Conservation (phyloP, 2,888 invertebrate genomes). For the Napeogenes inachia region DNA sequence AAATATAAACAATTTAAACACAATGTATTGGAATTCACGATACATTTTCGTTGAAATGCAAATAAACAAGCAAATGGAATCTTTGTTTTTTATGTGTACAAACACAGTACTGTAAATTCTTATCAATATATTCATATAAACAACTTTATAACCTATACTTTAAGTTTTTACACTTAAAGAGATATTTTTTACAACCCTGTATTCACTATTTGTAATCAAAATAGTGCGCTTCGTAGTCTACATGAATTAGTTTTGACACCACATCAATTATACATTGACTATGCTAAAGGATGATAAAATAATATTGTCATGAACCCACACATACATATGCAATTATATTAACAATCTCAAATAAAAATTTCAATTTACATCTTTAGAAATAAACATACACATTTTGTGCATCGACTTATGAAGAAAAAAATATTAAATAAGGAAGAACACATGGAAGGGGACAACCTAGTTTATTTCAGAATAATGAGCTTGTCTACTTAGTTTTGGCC, state of each 20-base stretch:
- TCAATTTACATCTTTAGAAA: constrained; percentile 12
- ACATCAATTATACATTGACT: constrained; percentile 20
- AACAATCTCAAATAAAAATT: constrained; percentile 31
- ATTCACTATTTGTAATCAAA: constrained; percentile 72
- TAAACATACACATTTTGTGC: constrained; percentile 24
- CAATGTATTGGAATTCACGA: constrained; percentile 53
- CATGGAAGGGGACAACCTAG: constrained; percentile 52
- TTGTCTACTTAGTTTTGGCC: constrained; percentile 77
- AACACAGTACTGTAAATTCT: constrained; percentile 63
- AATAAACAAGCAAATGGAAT: constrained; percentile 46
- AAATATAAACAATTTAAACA: constrained; percentile 48
- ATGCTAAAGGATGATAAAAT: constrained; percentile 17
- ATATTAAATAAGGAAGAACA: constrained; percentile 12
- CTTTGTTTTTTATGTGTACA: constrained; percentile 52
- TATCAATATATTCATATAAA: constrained; percentile 73
- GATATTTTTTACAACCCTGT: constrained; percentile 77
- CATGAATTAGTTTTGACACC: constrained; percentile 39
- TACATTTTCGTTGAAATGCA: constrained; percentile 30
- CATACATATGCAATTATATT: constrained; percentile 25
- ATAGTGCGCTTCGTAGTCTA: constrained; percentile 55
- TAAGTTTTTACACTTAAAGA: constrained; percentile 67
- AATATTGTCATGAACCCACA: constrained; percentile 34
- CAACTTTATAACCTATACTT: constrained; percentile 68
- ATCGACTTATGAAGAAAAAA: constrained; percentile 17
- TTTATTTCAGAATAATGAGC: constrained; percentile 20